Conservation (phyloP, 2,113 vertebrate species). For the Ammospiza nelsoni region DNA sequence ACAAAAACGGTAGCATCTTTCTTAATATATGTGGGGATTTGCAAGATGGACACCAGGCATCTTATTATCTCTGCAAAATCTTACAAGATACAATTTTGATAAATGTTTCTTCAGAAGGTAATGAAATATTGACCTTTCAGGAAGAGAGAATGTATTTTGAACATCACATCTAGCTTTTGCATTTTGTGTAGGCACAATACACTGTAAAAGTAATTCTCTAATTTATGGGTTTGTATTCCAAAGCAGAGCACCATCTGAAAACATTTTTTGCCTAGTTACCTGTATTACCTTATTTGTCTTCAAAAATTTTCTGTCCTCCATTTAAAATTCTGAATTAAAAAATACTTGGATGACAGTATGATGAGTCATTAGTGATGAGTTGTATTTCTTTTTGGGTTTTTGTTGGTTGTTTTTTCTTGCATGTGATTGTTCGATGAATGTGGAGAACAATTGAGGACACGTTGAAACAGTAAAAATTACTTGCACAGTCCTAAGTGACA, state of each 20-base stretch:
- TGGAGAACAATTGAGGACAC: not conserved
- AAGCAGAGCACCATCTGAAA: not conserved
- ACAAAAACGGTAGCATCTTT: not conserved
- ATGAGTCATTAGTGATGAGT: not conserved
- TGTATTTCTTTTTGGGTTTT: not conserved
- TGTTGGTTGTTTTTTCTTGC: not conserved
- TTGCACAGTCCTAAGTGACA: not conserved
- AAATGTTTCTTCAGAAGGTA: not conserved
- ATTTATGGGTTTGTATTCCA: not conserved
- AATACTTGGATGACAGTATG: not conserved
- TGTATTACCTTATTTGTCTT: not conserved
- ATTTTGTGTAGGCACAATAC: not conserved
- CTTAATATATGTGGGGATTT: not conserved
- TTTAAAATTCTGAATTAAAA: not conserved
- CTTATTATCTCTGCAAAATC: not conserved
- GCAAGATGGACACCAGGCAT: not conserved
- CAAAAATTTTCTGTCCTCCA: not conserved
- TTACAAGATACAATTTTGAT: not conserved
- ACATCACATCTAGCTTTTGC: not conserved
- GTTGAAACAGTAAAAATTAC: not conserved
- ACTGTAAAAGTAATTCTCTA: not conserved
- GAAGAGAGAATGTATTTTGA: not conserved
- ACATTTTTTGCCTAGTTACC: not conserved
- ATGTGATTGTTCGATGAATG: not conserved
- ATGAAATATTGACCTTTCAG: not conserved